A percentile compares a stretch with the other conserved stretches of the same genome.
Evolutionary conservation across 1,140 invertebrate species (phyloP).

Genomic region (Ostrea denselamellosa): DNA sequence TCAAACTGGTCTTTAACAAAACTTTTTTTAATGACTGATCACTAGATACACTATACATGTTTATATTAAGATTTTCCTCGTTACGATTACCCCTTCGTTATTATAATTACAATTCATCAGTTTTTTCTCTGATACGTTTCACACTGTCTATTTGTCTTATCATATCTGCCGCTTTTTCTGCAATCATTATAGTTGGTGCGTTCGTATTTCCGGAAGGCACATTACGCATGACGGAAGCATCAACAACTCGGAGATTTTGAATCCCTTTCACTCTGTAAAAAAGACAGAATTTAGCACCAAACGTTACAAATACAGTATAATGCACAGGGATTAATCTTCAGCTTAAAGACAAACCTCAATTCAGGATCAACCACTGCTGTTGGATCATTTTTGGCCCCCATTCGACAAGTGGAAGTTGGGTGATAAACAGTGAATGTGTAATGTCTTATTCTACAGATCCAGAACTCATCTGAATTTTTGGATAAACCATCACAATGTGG

Average conservation of each 20-base stretch:
- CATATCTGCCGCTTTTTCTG: neutral
- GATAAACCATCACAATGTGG: neutral
- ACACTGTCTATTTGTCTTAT: neutral
- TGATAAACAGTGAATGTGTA: slow-evolving; percentile 87
- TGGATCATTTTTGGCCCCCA: no score
- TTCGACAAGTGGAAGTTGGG: slow-evolving; percentile 84
- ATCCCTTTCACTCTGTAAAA: neutral
- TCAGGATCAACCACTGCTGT: slow-evolving; percentile 91
- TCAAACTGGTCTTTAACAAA: no score
- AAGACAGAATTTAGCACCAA: no score
- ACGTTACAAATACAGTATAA: no score
- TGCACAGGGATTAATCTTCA: no score
- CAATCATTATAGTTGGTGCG: neutral
- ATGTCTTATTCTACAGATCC: slow-evolving; percentile 72
- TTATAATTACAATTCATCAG: neutral
- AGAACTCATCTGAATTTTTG: slow-evolving; percentile 67
- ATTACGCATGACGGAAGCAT: neutral
- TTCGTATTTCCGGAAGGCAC: neutral
- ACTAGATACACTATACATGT: no score
- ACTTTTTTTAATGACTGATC: no score
- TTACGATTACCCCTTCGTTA: neutral
- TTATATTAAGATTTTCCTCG: neutral
- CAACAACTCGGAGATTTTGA: neutral
- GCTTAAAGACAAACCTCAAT: slow-evolving; percentile 66
- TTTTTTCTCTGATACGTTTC: neutral